phyloP scores from a whole-genome alignment of 2,113 vertebrate species.

The Nothobranchius kuhntae region DNA sequence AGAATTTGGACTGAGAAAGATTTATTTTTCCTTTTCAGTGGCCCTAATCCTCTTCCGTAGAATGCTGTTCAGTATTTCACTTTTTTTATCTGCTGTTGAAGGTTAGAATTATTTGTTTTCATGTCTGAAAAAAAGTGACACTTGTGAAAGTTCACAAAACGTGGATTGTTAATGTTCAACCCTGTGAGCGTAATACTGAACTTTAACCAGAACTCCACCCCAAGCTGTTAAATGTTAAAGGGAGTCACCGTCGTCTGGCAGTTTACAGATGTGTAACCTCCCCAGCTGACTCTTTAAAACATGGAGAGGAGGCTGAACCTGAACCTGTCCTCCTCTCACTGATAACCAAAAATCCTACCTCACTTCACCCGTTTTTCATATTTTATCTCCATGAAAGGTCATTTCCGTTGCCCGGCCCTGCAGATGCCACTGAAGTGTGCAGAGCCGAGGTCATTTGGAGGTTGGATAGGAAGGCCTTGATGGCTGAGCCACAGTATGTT shows the following conservation, averaged over 20 bases:
- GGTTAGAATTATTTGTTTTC: not conserved
- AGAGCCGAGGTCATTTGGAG: constrained; percentile 43
- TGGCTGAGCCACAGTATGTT: constrained; percentile 30
- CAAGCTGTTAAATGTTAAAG: constrained; percentile 22
- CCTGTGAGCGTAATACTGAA: constrained; percentile 9
- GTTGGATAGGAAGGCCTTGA: constrained; percentile 43
- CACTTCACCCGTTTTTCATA: constrained; percentile 63
- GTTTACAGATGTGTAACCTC: constrained; percentile 41
- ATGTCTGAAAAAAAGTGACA: constrained; percentile 4
- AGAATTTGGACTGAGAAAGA: no score
- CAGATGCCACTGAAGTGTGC: constrained; percentile 58
- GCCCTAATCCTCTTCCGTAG: no score
- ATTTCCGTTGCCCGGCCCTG: constrained; percentile 44
- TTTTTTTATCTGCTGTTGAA: constrained; percentile 4
- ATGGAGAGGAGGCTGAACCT: constrained; percentile 28
- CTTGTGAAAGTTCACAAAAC: constrained; percentile 4
- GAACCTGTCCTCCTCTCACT: constrained; percentile 27
- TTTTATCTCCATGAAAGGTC: constrained; percentile 62
- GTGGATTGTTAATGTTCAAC: not conserved
- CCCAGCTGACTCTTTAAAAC: constrained; percentile 40
- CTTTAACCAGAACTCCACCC: not conserved
- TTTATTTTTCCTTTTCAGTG: no score
- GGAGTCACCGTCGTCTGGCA: constrained; percentile 42
- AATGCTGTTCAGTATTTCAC: not conserved
- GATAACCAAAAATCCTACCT: constrained; percentile 64